Evolutionary conservation across 2,113 vertebrate genomes (phyloP).

Genomic region (Percopsis transmontana): DNA sequence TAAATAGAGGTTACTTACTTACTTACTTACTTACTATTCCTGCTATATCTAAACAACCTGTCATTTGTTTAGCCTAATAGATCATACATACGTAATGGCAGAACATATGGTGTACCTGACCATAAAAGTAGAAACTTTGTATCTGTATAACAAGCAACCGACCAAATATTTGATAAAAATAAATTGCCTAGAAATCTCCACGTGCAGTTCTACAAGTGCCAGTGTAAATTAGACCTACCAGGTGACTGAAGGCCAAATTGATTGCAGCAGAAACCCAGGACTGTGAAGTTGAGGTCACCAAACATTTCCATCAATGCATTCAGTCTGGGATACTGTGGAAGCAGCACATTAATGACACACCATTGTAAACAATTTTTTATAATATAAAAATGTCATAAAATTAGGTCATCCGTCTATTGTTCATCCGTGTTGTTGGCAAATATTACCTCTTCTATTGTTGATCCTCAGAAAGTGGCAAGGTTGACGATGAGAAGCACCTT

Average conservation of each 20-base stretch:
- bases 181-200: background rate
- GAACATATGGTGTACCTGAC: too few species aligned
- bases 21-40: too few species aligned
- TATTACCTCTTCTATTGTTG: conserved; percentile 79
- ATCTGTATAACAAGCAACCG: too few species aligned
- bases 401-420: conserved; percentile 9
- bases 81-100: too few species aligned
- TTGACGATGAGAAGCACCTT: conserved; percentile 80
- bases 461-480: conserved; percentile 82
- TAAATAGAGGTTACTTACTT: too few species aligned
- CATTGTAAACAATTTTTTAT: conserved; percentile 10
- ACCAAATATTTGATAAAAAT: too few species aligned
- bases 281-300: conserved; percentile 66
- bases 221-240: conserved; percentile 68
- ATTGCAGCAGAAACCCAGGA: conserved; percentile 81
- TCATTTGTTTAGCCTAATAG: too few species aligned
- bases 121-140: too few species aligned
- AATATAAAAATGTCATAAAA: conserved; percentile 7
- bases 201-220: background rate
- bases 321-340: conserved; percentile 74
- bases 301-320: conserved; percentile 84
- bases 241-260: conserved; percentile 82
- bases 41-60: too few species aligned
- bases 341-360: conserved; percentile 7
- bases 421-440: conserved; percentile 11